These are phyloP conservation scores for Cynaeus angustus DNA, from an alignment of 2,888 invertebrate genomes.

Conservation along the genomic window DNA sequence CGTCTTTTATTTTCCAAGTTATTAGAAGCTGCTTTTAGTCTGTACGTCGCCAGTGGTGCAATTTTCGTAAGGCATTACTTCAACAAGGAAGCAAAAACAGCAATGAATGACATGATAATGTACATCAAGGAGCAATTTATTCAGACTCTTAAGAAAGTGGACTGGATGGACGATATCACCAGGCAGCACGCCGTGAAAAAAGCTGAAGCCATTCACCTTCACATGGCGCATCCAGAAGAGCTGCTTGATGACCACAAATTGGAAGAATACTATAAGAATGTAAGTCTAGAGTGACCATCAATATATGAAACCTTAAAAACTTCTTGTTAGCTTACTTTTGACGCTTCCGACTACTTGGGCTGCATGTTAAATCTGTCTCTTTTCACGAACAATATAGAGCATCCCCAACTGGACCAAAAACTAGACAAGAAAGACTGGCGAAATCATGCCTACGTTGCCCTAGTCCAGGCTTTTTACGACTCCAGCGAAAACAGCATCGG, in stretches of 20 bases:
- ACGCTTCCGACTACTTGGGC: conserved; percentile 32
- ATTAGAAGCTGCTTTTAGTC: conserved; percentile 68
- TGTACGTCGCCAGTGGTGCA: conserved; percentile 82
- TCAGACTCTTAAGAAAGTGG: conserved; percentile 81
- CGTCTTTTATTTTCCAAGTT: background rate
- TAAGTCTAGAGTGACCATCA: conserved; percentile 70
- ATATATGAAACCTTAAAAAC: background rate
- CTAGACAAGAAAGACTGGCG: conserved; percentile 75
- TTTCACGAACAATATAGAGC: conserved; percentile 9
- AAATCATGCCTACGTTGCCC: conserved; percentile 71
- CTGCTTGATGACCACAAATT: conserved; percentile 84
- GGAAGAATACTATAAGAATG: conserved; percentile 81
- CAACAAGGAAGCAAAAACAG: conserved; percentile 83
- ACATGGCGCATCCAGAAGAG: conserved; percentile 91
- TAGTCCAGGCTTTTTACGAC: conserved; percentile 71
- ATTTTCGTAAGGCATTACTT: conserved; percentile 88
- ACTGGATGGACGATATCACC: conserved; percentile 92
- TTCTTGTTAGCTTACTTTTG: conserved; percentile 26
- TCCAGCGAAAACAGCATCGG: conserved; percentile 74
- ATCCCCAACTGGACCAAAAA: conserved; percentile 70
- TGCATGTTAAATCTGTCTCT: conserved; percentile 19
- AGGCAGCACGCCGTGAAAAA: conserved; percentile 81
- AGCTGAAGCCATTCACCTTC: conserved; percentile 83
- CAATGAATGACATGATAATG: conserved; percentile 86
- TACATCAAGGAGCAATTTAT: conserved; percentile 85